A percentile compares a stretch with the other conserved stretches of the same genome.
Conservation (phyloP, 1,140 invertebrate species). For the Bombus cullumanus region DNA sequence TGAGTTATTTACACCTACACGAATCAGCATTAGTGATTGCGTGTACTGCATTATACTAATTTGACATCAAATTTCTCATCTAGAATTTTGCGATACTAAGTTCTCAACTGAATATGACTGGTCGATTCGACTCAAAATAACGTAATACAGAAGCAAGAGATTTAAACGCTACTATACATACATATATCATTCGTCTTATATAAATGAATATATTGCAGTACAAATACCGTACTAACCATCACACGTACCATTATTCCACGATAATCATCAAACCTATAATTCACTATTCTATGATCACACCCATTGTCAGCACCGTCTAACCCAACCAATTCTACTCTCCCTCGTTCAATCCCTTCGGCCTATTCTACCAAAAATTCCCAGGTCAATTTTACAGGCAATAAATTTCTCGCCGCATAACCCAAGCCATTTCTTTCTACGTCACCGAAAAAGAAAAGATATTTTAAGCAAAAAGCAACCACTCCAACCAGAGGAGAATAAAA, state of each 20-base stretch:
- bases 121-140: not conserved
- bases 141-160: not conserved
- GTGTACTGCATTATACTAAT: too few relatives aligned
- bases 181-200: not conserved
- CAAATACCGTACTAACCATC: not conserved
- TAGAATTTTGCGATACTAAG: not conserved
- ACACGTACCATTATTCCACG: not conserved
- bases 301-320: too few relatives aligned
- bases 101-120: too few relatives aligned
- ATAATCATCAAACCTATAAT: too few relatives aligned
- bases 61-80: not conserved
- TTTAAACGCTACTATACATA: too few relatives aligned
- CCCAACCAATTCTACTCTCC: not conserved
- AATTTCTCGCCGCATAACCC: not conserved
- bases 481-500: not conserved
- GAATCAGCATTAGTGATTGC: not conserved
- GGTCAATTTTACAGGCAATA: not conserved
- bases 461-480: not conserved
- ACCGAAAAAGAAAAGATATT: not conserved
- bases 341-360: not conserved
- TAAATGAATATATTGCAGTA: not conserved
- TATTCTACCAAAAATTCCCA: not conserved
- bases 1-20: not conserved
- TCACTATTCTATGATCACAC: too few relatives aligned
- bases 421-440: not conserved